Conservation (phyloP, 1,140 invertebrate species). For the Battus philenor region DNA sequence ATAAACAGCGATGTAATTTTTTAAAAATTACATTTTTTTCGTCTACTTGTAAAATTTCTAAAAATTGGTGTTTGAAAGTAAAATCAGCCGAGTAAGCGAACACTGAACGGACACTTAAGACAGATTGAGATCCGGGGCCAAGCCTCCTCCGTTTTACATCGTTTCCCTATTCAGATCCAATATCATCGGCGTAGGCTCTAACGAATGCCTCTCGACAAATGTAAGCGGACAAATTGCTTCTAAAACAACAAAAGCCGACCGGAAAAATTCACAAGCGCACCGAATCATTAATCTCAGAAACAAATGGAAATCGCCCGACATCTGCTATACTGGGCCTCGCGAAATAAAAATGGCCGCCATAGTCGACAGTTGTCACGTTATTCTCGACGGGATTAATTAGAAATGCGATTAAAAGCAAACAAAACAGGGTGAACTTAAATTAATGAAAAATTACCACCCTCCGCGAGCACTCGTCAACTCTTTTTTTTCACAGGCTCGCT, state of each 20-base stretch:
- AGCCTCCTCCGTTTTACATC: conserved; percentile 16
- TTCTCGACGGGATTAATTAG: conserved; percentile 76
- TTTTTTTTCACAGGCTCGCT: conserved; percentile 74
- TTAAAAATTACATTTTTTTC: no score
- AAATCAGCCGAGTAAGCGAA: conserved; percentile 17
- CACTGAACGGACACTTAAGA: conserved; percentile 23
- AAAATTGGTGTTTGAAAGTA: no score
- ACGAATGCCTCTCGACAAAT: conserved; percentile 69
- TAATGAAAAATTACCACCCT: conserved; percentile 76
- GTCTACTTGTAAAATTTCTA: no score
- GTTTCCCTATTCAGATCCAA: conserved; percentile 49
- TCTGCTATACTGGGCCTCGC: conserved; percentile 65
- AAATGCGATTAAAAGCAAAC: conserved; percentile 76
- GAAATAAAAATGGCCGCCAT: conserved; percentile 68
- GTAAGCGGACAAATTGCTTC: conserved; percentile 75
- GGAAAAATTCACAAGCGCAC: conserved; percentile 75
- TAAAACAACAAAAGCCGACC: conserved; percentile 75
- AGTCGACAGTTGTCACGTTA: conserved; percentile 76
- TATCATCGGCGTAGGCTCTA: conserved; percentile 66
- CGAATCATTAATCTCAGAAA: conserved; percentile 76
- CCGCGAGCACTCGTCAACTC: conserved; percentile 72
- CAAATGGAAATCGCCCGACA: conserved; percentile 75
- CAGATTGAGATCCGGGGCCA: conserved; percentile 24
- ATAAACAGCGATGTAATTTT: no score
- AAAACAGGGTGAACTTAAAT: conserved; percentile 76